A percentile compares a stretch with the other conserved stretches of the same genome.
phyloP scores from a whole-genome alignment of 2,113 vertebrate genomes.

The Xiphorhynchus elegans region DNA sequence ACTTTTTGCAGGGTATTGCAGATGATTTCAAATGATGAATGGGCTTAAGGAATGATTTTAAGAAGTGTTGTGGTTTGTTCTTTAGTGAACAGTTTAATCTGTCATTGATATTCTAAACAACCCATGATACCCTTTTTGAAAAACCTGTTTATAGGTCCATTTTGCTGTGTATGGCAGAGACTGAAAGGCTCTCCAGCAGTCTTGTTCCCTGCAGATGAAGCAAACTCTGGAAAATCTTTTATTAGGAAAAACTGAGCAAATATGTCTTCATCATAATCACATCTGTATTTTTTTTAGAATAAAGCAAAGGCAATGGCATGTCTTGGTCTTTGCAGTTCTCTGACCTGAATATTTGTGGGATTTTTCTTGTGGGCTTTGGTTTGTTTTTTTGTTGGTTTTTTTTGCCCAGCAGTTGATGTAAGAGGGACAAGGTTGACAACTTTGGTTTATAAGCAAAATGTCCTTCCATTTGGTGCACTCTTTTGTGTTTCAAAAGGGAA shows the following conservation, averaged over 20 bases:
- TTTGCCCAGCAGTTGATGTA: not conserved
- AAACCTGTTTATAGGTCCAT: not conserved
- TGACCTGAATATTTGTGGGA: not conserved
- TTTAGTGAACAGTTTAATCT: not conserved
- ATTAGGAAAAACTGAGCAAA: not conserved
- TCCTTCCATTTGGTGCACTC: not conserved
- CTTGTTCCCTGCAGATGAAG: not conserved
- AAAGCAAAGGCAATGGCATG: not conserved
- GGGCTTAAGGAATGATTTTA: not conserved
- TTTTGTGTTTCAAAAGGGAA: not conserved
- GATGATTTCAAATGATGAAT: not conserved
- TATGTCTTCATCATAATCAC: not conserved
- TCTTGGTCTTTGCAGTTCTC: not conserved
- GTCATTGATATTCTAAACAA: not conserved
- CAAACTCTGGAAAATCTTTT: not conserved
- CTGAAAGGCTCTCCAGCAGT: not conserved
- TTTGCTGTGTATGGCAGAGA: fast-evolving
- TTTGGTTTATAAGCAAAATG: not conserved
- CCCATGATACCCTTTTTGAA: not conserved
- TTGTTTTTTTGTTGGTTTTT: not conserved
- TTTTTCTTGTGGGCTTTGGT: not conserved
- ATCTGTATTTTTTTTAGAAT: not conserved
- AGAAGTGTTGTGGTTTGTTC: not conserved
- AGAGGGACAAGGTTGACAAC: not conserved
- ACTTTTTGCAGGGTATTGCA: not conserved